Evolutionary conservation across 1,140 invertebrate species (phyloP), one percentile per base, ranked within the genome.

Genomic region (Monochamus saltuarius): DNA sequence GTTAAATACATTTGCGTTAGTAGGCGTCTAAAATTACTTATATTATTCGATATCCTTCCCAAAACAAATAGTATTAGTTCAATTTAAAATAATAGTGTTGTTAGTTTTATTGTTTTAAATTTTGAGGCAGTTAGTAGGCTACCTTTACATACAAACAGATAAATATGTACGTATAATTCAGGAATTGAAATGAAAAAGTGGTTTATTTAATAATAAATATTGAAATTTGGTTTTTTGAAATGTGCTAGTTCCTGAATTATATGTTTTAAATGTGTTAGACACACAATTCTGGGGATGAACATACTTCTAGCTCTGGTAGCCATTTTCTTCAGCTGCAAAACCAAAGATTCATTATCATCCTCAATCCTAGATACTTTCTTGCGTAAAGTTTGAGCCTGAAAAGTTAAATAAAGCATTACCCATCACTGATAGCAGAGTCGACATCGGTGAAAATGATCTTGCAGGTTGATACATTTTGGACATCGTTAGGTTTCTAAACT

Each of bases 291-390:
- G 7, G 10, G 16, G 11, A 45, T 56, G n/a, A 50, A 67, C 84
- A 78, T 88, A 89, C 87, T 88, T 87, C 84, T 86, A 77, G 87
- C 85, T 81, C 87, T 87, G 73, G 86, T 87, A 78, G 91, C 91
- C 89, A 95, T 91, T 87, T 94, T 95, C 84, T 94, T 94, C 73
- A 96, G 85, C 83, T 95, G 93, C 79, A 92, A 83, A 75, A 90
- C 87, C 78, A 96, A 83, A 56, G 89, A 91, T 79, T 96, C 94
- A 83, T 95, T 95, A 83, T 96, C 94, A 77, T 95, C 91, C 81
- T 96, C 94, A 72, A 95, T 84, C 63, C 91, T 85, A 63, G 87
- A 87, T 65, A 90, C 83, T 81, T 92, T 94, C 83, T 90, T 92
- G 76, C 91, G 84, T 72, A 92, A 85, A 76, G 85, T 90, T 83